Percentiles rank a stretch among this genome's conserved stretches.
phyloP scores from a whole-genome alignment of 2,888 invertebrate genomes.

The Calliopum simillimum region DNA sequence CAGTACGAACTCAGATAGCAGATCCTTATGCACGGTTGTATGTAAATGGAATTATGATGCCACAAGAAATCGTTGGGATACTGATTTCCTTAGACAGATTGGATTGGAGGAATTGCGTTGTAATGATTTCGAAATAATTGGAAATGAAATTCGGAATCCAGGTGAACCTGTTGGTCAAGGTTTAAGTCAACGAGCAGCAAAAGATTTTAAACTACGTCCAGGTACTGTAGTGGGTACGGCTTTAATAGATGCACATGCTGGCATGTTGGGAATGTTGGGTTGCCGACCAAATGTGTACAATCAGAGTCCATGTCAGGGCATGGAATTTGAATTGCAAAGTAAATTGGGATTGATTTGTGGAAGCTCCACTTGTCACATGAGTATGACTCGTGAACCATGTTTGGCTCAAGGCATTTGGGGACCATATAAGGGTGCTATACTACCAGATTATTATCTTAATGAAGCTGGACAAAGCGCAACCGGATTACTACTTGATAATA shows the following conservation, averaged over 20 bases:
- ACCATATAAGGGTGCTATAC: constrained; percentile 90
- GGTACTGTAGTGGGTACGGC: constrained; percentile 88
- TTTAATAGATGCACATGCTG: constrained; percentile 96
- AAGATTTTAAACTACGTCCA: constrained; percentile 75
- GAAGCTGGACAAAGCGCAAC: constrained; percentile 97
- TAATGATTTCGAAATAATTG: constrained; percentile 78
- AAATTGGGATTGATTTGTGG: constrained; percentile 82
- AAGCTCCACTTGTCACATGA: constrained; percentile 97
- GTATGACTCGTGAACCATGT: constrained; percentile 76
- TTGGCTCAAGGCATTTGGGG: constrained; percentile 93
- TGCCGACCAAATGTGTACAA: constrained; percentile 65
- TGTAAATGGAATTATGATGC: constrained; percentile 95
- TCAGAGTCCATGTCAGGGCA: no score
- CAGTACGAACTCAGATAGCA: constrained; percentile 80
- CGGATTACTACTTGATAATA: constrained; percentile 87
- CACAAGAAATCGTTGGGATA: constrained; percentile 78
- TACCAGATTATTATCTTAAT: constrained; percentile 86
- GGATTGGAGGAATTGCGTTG: constrained; percentile 79
- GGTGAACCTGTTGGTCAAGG: constrained; percentile 78
- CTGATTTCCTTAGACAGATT: constrained; percentile 77
- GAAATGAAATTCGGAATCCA: constrained; percentile 75
- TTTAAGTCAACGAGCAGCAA: constrained; percentile 74
- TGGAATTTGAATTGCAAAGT: constrained; percentile 50
- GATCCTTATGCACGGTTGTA: constrained; percentile 91
- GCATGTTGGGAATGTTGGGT: constrained; percentile 88